Evolutionary conservation across 2,113 vertebrate genomes (phyloP), one percentile per base, ranked within the genome.

Genomic region (Chaetura pelagica): DNA sequence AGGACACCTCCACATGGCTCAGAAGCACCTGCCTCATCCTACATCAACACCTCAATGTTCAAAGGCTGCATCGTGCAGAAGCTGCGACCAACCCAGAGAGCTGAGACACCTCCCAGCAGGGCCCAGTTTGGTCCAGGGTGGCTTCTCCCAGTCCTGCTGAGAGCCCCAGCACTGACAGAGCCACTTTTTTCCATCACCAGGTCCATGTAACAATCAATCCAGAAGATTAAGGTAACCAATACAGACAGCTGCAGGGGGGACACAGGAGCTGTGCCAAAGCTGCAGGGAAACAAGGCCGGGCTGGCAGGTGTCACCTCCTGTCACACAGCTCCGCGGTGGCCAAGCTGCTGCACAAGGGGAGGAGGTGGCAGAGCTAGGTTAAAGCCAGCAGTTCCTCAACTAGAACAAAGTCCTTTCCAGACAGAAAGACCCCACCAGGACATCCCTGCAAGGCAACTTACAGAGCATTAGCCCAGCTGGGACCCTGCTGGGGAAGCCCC

Each of bases 371-470:
- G 24, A 87, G 71, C 51, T 67, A 4, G 0, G 16, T 14, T 52
- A 91, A 75, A 32, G 44, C 35, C 84, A 35, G 49, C 62, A 85
- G 79, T 52, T 81, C 67, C 89, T 86, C 10, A 4, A 59, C 73
- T 68, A 11, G 64, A 91, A 78, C 51, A 40, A 77, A 81, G 64
- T 88, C 80, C 57, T 16, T 83, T 62, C 64, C 80, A 49, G n/a
- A 69, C 26, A 27, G 23, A 82, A 51, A 58, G 20, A 55, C 67
- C 75, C 42, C 2, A 0, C 61, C 7, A 2, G 34, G 24, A 42
- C 55, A 34, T 10, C 55, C 51, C 76, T 4, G 0, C 81, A 98
- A 92, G 96, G 98, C 10, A 98, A 98, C 3, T 98, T 3, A 3
- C 1, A 0, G 69, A 69, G 38, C 38, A 38, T 30, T 3, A 71